Evolutionary conservation across 2,888 invertebrate genomes (phyloP), one percentile per base, ranked within the genome.

Genomic region (Hartigia nigra): DNA sequence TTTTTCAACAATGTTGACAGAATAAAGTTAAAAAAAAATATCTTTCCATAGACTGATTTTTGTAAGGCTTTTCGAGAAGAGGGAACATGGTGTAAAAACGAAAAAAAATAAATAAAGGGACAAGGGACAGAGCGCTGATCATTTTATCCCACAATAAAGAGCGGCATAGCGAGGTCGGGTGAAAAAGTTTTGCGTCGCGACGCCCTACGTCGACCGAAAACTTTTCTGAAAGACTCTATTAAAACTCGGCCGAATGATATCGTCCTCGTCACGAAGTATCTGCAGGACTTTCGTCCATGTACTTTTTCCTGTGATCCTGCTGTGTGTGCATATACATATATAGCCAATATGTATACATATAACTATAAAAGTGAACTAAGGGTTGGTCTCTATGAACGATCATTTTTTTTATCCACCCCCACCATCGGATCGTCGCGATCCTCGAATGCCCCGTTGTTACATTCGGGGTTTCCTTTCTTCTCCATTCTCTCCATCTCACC

Each of bases 81-180:
- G 75, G 36, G 32, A 36, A 32, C 34, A 37, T 23, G 81, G 74
- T 55, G 75, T 35, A 77, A 75, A 14, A 70, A 74, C n/a, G 69
- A 72, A 76, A 23, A 69, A 12, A 12, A 32, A n/a, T n/a, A n/a
- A 34, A 69, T 72, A 72, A 70, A 76, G 35, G 74, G 74, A 69
- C 75, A 55, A 76, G 74, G 79, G 72, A 9, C 55, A 9, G 9
- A 55, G 9, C 23, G 2, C 5, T 55, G 55, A 55, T 23, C 9
- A 23, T 9, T 55, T 55, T 23, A 55, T 23, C 55, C 23, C 55
- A 55, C 55, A 23, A 9, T 23, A 23, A 55, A 9, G 9, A 39
- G 14, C 14, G 39, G 5, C 39, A 5, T 4, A 14, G 23, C 23
- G 23, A 55, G 23, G 9, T 4, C 39, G 23, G 4, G 0, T 55